Percentiles rank a stretch among this genome's conserved stretches.
These are phyloP conservation scores for Lepus americanus DNA, from an alignment of 2,113 vertebrate genomes.

Conservation along the genomic window DNA sequence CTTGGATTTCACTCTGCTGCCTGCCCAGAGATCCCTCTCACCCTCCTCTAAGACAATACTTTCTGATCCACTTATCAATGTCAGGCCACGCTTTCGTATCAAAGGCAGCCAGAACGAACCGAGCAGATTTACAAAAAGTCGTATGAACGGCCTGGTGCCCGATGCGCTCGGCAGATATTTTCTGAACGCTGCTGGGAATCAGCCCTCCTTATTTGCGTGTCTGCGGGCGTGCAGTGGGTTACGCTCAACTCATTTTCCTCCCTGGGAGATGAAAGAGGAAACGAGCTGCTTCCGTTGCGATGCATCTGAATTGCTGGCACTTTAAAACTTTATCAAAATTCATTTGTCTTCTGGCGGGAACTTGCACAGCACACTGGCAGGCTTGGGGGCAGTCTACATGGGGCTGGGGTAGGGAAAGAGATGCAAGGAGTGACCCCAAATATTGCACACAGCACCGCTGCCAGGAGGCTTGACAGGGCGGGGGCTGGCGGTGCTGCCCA, in stretches of 20 bases:
- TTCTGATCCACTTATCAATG: slow-evolving; percentile 52
- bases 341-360: slow-evolving; percentile 63
- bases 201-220: background rate
- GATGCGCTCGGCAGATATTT: slow-evolving; percentile 1
- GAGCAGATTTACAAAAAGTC: slow-evolving; percentile 65
- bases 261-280: slow-evolving; percentile 58
- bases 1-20: slow-evolving; percentile 43
- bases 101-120: slow-evolving; percentile 65
- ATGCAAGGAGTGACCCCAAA: background rate
- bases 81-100: slow-evolving; percentile 45
- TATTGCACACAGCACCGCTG: background rate
- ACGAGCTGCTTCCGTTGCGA: slow-evolving; percentile 62
- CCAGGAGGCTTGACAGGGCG: background rate
- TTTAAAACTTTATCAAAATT: slow-evolving; percentile 56
- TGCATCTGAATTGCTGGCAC: slow-evolving; percentile 9
- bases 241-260: slow-evolving; percentile 60
- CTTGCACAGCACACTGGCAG: background rate
- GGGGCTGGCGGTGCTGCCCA: background rate
- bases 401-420: background rate
- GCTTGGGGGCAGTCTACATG: background rate
- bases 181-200: slow-evolving; percentile 55
- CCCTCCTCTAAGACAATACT: slow-evolving; percentile 42
- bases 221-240: background rate
- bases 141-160: slow-evolving; percentile 61
- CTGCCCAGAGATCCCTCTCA: slow-evolving; percentile 31